phyloP scores from a whole-genome alignment of 2,888 invertebrate species.

The Drosophila cracens region DNA sequence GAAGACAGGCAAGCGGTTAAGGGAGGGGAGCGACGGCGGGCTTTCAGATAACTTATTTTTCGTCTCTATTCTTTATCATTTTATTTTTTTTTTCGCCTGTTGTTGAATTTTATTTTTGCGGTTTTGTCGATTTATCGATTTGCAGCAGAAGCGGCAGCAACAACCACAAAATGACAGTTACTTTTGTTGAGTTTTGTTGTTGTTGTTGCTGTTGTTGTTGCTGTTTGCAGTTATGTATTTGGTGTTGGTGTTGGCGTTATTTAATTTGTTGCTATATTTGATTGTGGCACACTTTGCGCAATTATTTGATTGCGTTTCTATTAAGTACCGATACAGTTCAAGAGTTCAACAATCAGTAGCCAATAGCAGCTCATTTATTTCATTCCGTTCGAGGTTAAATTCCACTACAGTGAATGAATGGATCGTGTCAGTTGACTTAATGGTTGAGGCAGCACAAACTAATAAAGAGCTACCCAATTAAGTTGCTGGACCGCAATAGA shows the following conservation, averaged over 20 bases:
- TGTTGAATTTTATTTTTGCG: slow-evolving; percentile 38
- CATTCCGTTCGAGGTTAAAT: slow-evolving; percentile 61
- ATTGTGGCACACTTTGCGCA: slow-evolving; percentile 82
- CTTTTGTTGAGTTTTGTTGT: slow-evolving; percentile 14
- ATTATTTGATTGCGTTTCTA: slow-evolving; percentile 81
- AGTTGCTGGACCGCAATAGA: neutral
- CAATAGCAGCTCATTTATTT: slow-evolving; percentile 55
- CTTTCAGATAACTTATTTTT: slow-evolving; percentile 61
- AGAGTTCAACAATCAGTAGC: slow-evolving; percentile 79
- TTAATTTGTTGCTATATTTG: slow-evolving; percentile 80
- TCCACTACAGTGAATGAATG: slow-evolving; percentile 31
- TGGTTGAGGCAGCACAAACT: slow-evolving; percentile 22
- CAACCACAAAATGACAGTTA: slow-evolving; percentile 58
- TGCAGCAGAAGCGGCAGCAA: slow-evolving; percentile 49
- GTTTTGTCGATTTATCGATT: slow-evolving; percentile 73
- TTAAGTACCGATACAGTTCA: slow-evolving; percentile 79
- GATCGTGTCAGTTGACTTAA: slow-evolving; percentile 33
- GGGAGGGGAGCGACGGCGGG: slow-evolving; percentile 1
- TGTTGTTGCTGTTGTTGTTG: slow-evolving; percentile 21
- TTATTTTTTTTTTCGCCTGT: slow-evolving; percentile 5
- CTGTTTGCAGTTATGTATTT: slow-evolving; percentile 37
- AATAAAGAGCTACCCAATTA: slow-evolving; percentile 24
- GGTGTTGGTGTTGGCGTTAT: slow-evolving; percentile 68
- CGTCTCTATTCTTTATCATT: slow-evolving; percentile 17
- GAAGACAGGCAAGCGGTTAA: neutral